Percentiles rank a stretch among this genome's conserved stretches.
Conservation (phyloP, 2,113 vertebrate genomes). For the Falcunculus frontatus region DNA sequence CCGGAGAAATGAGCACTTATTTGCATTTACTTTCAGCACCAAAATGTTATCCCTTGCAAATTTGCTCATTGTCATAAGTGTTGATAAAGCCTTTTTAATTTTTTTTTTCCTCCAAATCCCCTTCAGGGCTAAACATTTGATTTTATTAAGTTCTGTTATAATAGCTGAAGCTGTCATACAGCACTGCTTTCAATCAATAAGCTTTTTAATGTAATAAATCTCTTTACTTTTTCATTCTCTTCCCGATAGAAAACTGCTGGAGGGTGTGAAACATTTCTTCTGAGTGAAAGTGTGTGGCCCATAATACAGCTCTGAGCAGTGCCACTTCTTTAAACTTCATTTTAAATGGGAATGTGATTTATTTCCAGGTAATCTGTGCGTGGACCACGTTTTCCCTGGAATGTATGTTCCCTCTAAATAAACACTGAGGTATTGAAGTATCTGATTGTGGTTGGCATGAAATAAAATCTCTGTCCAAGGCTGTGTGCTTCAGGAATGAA, state of each 20-base stretch:
- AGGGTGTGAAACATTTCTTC: conserved; percentile 44
- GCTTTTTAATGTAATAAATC: conserved; percentile 50
- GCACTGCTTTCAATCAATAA: conserved; percentile 15
- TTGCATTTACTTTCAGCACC: conserved; percentile 46
- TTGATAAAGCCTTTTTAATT: neutral
- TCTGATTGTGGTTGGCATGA: neutral
- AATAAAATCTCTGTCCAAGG: neutral
- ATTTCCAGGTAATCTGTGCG: neutral
- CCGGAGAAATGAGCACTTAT: conserved; percentile 23
- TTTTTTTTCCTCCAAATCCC: neutral
- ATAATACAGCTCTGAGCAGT: neutral
- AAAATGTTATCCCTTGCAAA: conserved; percentile 28
- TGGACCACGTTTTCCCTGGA: neutral
- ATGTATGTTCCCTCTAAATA: neutral
- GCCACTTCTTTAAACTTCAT: neutral
- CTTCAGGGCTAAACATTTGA: conserved; percentile 64
- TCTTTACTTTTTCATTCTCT: conserved; percentile 36
- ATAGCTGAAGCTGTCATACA: conserved; percentile 13
- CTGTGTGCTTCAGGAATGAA: neutral
- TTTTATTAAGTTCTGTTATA: conserved; percentile 52
- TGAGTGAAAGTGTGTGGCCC: neutral
- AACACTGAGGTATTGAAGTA: neutral
- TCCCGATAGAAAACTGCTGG: conserved; percentile 16
- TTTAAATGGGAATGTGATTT: neutral
- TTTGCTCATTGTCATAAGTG: conserved; percentile 17